Evolutionary conservation across 2,113 vertebrate species (phyloP).

Genomic region (Craseonycteris thonglongyai): DNA sequence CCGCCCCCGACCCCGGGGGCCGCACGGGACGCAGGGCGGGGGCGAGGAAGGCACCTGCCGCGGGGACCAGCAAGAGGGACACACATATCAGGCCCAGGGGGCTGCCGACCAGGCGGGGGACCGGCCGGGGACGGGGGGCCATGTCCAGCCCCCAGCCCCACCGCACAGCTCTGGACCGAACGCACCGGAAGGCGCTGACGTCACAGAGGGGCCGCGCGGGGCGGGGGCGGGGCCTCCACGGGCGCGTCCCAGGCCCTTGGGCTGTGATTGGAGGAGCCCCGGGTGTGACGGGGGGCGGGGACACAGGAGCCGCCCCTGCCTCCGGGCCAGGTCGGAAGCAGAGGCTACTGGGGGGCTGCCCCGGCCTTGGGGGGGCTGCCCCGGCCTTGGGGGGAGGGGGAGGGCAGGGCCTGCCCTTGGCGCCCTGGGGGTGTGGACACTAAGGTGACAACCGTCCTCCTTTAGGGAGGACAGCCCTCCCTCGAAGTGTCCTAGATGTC

Average conservation of each 20-base stretch:
- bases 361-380: neutral
- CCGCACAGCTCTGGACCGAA: constrained; percentile 33
- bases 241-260: neutral
- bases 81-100: constrained; percentile 10
- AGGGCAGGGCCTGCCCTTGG: too few relatives aligned
- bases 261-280: neutral
- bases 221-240: constrained; percentile 44
- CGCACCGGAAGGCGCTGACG: constrained; percentile 45
- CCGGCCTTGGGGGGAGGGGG: neutral
- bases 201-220: constrained; percentile 43
- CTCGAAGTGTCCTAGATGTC: too few relatives aligned
- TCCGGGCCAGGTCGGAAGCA: neutral
- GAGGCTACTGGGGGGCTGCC: too few relatives aligned
- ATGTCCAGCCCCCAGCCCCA: constrained; percentile 58
- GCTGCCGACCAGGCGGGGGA: neutral
- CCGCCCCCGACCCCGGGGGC: rapidly evolving
- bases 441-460: too few relatives aligned
- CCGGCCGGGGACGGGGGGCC: constrained; percentile 31
- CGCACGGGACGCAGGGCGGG: too few relatives aligned
- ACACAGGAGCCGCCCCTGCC: neutral
- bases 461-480: too few relatives aligned
- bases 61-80: constrained; percentile 38
- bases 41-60: constrained; percentile 50
- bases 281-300: neutral
- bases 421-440: too few relatives aligned